These are phyloP conservation scores for Laupala kohalensis DNA, from an alignment of 1,140 invertebrate genomes.

Conservation along the genomic window DNA sequence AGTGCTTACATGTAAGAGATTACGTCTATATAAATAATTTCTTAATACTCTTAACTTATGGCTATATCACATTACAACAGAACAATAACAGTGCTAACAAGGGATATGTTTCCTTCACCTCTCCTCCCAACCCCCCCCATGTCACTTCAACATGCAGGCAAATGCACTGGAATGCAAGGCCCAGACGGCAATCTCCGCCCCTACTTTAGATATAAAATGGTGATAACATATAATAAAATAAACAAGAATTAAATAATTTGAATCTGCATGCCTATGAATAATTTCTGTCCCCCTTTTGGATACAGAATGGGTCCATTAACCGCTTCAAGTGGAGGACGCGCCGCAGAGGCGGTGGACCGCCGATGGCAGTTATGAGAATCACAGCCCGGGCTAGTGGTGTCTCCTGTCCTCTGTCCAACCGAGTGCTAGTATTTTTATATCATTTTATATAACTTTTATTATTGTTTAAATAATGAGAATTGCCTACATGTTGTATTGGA, in stretches of 20 bases:
- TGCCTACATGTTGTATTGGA: slow-evolving; percentile 12
- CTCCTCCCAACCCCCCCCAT: neutral
- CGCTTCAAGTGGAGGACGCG: slow-evolving; percentile 10
- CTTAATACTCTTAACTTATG: slow-evolving; percentile 20
- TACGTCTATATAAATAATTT: slow-evolving; percentile 14
- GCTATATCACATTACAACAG: slow-evolving; percentile 17
- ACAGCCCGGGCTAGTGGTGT: slow-evolving; percentile 17
- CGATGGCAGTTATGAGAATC: slow-evolving; percentile 18
- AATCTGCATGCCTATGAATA: neutral
- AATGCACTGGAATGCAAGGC: slow-evolving; percentile 4
- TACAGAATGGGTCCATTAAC: slow-evolving; percentile 12
- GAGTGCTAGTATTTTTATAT: slow-evolving; percentile 14
- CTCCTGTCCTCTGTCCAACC: slow-evolving; percentile 15
- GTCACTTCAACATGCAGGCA: slow-evolving; percentile 10
- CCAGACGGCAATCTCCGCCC: neutral
- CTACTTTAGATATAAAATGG: slow-evolving; percentile 10
- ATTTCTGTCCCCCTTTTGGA: slow-evolving; percentile 2
- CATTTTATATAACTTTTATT: slow-evolving; percentile 14
- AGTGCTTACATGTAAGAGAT: neutral
- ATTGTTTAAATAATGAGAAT: slow-evolving; percentile 18
- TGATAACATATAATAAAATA: slow-evolving; percentile 1
- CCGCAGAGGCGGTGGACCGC: slow-evolving; percentile 6
- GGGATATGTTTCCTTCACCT: slow-evolving; percentile 14
- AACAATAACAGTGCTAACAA: slow-evolving; percentile 14
- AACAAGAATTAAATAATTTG: slow-evolving; percentile 1